phyloP scores from a whole-genome alignment of 2,797 vertebrate genomes.

The Paratrypauchen microcephalus region DNA sequence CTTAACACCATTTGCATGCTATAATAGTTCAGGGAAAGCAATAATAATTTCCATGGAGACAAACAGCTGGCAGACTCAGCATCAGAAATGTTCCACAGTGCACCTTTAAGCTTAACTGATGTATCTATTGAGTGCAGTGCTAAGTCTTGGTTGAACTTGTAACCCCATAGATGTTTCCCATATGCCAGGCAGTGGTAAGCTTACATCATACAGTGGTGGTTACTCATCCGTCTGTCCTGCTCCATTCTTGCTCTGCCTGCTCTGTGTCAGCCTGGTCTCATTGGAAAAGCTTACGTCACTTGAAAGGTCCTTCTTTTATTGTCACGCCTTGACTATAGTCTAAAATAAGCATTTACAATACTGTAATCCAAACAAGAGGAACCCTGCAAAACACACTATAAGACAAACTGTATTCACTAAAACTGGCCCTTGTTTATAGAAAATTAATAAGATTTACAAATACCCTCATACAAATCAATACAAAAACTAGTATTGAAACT shows the following conservation, averaged over 20 bases:
- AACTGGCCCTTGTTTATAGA: not conserved
- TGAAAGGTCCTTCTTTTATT: not conserved
- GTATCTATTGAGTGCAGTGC: not conserved
- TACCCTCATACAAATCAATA: not conserved
- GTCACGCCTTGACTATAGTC: not conserved
- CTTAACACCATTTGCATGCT: too few relatives aligned
- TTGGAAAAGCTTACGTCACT: not conserved
- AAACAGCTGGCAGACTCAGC: too few relatives aligned
- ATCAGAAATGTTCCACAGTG: too few relatives aligned
- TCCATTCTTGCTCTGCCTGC: conserved; percentile 35
- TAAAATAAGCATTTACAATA: not conserved
- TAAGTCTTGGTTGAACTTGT: conserved; percentile 5
- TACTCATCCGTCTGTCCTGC: conserved; percentile 13
- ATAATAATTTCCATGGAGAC: too few relatives aligned
- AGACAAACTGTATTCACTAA: not conserved
- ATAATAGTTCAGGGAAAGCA: too few relatives aligned
- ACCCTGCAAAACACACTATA: not conserved
- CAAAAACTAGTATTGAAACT: not conserved
- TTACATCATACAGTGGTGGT: conserved; percentile 24
- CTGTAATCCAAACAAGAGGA: not conserved
- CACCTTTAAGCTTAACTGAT: not conserved
- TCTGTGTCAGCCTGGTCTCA: conserved; percentile 18
- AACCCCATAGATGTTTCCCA: not conserved
- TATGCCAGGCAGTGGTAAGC: conserved; percentile 12
- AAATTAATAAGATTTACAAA: not conserved